Base-by-base conservation (phyloP, 2,888 invertebrate species). In the Synergus itoensis region DNA sequence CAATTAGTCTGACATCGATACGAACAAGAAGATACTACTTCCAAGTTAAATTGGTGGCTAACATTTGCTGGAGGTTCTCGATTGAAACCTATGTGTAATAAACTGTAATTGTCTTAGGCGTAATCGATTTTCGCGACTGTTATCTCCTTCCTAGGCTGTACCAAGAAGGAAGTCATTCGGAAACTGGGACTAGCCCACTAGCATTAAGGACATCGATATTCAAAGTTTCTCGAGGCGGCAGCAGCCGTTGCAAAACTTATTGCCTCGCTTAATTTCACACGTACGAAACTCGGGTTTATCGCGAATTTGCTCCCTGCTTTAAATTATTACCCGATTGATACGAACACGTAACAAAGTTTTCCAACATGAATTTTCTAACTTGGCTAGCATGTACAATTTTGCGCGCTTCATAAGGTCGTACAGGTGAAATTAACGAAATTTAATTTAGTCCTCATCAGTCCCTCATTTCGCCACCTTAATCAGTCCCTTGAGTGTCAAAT, bases 171-270 rank as follows among this genome's bases (percentile, higher is more conserved):
- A 73, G 73, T 73, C 73, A 53, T 73, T 73, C 28, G 36, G 73
- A 73, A 73, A 53, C 53, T 73, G 53, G 16, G 36, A 36, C 73
- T 73, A 53, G 40, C 73, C 36, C 73, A 53, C 73, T 73, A 53
- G 53, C 53, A 73, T 73, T 73, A 73, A 53, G 53, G 73, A 73
- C 48, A 73, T 73, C 73, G 53, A 73, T 73, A 73, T 73, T 73
- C 73, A 73, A 73, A 73, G 73, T 73, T 73, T 73, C 73, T 48
- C 36, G 43, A 21, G 67, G 67, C 21, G 53, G 48, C 48, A 73
- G 73, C 73, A 73, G 73, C 73, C 73, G 73, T 36, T 73, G n/a
- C 73, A 53, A 53, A 73, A 73, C 73, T 73, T 73, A 73, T 73
- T 36, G 53, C 53, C 53, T 1, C 73, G 73, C 73, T 53, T 73